These are phyloP conservation scores for Montifringilla adamsi DNA, from an alignment of 2,113 vertebrate genomes.

Conservation along the genomic window DNA sequence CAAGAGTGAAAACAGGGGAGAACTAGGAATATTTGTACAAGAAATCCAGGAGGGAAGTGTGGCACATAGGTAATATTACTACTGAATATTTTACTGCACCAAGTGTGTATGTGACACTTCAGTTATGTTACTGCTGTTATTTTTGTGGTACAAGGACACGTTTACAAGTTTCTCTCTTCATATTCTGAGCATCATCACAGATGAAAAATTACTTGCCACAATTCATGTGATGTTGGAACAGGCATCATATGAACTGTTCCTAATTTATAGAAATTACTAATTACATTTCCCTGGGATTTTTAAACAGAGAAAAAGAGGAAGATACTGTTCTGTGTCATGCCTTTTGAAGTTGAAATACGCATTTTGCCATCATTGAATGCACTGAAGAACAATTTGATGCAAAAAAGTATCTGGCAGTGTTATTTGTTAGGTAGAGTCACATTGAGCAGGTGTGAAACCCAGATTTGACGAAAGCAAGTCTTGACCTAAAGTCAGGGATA, in stretches of 20 bases:
- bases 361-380: neutral
- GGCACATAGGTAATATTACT: constrained; percentile 79
- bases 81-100: neutral
- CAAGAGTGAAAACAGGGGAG: constrained; percentile 89
- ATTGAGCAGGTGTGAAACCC: neutral
- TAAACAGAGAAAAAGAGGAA: neutral
- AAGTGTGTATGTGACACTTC: neutral
- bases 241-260: rapidly evolving
- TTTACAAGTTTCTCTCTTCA: neutral
- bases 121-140: neutral
- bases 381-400: neutral
- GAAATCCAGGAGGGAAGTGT: constrained; percentile 92
- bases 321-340: neutral
- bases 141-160: neutral
- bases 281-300: neutral
- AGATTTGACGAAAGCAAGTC: neutral
- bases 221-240: neutral
- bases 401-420: neutral
- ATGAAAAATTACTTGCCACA: neutral
- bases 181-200: neutral
- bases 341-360: neutral
- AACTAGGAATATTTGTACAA: constrained; percentile 94
- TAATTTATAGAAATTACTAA: neutral
- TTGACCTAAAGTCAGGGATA: neutral
- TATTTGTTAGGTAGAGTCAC: neutral